Evolutionary conservation across 2,113 vertebrate genomes (phyloP), one percentile per base, ranked within the genome.

Genomic region (Elgaria multicarinata): DNA sequence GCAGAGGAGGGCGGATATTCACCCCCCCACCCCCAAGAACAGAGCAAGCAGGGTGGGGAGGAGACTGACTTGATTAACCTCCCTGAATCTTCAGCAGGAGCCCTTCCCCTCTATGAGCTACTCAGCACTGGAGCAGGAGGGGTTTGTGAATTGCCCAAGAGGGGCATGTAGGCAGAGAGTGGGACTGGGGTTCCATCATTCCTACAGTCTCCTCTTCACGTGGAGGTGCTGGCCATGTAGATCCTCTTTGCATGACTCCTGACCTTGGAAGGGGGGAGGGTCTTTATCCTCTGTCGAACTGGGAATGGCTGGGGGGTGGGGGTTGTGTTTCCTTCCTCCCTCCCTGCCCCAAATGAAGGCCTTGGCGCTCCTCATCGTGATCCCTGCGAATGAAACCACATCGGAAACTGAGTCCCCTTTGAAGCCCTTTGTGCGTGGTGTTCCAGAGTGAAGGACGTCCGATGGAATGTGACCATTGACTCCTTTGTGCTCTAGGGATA

Each of bases 401-500:
- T 46, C 3, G 58, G 86, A 50, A 0, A 84, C 0, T 31, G 1
- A 22, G 9, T 1, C 78, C 69, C 78, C 1, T 36, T 24, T 44
- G 14, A 2, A 62, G 1, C 58, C 4, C 58, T 50, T 92, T 90
- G 69, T 74, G 85, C 74, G 6, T 2, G 1, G 16, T 10, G 20
- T 42, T 74, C 1, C 6, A 14, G 31, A 16, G 62, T 9, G 39
- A 8, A 46, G 62, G 2, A 16, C 10, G 26, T 2, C 81, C 67
- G 62, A 28, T 28, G 90, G 80, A 75, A 58, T 0, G 50, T 80
- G 87, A 36, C 87, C 75, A 14, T 58, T 58, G 55, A 13, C 12
- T 92, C 92, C 74, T 22, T 5, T 90, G 90, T 86, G 36, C 89
- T 85, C 53, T 95, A 99, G 99, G 93, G 99, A 99, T 96, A 97